These are phyloP conservation scores for Chrysodeixis includens DNA, from an alignment of 2,888 invertebrate genomes.

Conservation along the genomic window DNA sequence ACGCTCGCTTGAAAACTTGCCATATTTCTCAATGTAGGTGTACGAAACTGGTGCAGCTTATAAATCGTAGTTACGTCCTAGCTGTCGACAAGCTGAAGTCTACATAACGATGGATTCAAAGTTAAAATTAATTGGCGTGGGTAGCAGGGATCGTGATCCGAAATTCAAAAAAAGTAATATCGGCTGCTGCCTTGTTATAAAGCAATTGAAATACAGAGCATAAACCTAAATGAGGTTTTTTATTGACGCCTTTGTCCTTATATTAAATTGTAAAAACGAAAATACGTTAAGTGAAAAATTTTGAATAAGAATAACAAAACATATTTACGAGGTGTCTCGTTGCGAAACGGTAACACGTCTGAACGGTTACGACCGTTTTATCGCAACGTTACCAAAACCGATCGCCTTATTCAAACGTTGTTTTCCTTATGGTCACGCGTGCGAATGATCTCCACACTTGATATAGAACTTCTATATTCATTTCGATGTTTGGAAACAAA, in stretches of 20 bases:
- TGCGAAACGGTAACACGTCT: conserved; percentile 69
- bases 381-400: conserved; percentile 73
- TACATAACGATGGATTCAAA: background rate
- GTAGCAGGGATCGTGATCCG: background rate
- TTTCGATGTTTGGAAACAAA: conserved; percentile 51
- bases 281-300: conserved; percentile 39
- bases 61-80: too few relatives aligned
- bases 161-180: conserved; percentile 9
- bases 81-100: background rate
- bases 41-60: background rate
- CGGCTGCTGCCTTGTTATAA: background rate
- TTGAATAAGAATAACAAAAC: conserved; percentile 51
- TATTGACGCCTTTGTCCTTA: conserved; percentile 42
- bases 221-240: conserved; percentile 22
- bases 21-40: background rate
- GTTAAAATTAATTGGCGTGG: conserved; percentile 1
- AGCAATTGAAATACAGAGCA: conserved; percentile 2
- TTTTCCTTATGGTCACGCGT: conserved; percentile 83
- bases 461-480: conserved; percentile 43
- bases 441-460: conserved; percentile 54
- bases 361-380: conserved; percentile 73
- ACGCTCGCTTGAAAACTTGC: background rate
- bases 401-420: conserved; percentile 74
- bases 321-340: conserved; percentile 74
- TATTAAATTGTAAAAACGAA: conserved; percentile 29